Evolutionary conservation across 2,797 vertebrate species (phyloP).

Genomic region (Ara ararauna): DNA sequence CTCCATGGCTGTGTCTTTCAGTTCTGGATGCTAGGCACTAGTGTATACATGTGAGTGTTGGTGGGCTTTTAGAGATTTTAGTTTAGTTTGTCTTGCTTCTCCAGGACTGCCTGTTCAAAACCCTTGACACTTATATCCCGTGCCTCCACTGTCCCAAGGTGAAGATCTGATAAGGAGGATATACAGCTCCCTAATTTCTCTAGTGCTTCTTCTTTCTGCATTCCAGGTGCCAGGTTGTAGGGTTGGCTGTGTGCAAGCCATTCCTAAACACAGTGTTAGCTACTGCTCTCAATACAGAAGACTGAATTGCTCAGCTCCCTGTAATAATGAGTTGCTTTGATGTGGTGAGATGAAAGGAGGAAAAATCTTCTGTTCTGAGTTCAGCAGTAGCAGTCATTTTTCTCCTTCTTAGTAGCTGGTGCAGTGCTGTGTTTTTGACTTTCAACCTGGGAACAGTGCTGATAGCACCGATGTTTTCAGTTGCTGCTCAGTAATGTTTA

Average conservation of each 20-base stretch:
- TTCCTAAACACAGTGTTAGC: not conserved
- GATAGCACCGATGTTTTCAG: too few relatives aligned
- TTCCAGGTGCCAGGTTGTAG: not conserved
- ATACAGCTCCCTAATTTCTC: not conserved
- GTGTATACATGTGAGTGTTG: not conserved
- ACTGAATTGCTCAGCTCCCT: not conserved
- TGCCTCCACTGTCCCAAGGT: not conserved
- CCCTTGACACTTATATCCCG: not conserved
- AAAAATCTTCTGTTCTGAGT: not conserved
- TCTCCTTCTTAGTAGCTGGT: too few relatives aligned
- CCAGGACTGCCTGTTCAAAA: not conserved
- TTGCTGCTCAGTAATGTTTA: too few relatives aligned
- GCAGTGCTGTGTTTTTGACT: too few relatives aligned
- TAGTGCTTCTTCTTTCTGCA: not conserved
- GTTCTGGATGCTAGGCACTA: not conserved
- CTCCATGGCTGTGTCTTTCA: not conserved
- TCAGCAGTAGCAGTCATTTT: too few relatives aligned
- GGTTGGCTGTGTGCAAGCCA: not conserved
- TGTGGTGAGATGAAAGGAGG: not conserved
- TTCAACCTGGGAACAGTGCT: too few relatives aligned
- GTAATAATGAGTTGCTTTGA: not conserved
- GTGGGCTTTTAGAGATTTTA: not conserved
- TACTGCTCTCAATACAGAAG: not conserved
- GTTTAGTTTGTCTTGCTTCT: not conserved
- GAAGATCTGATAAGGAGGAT: not conserved